Conservation (phyloP, 1,140 invertebrate species). For the Drosophila repletoides region DNA sequence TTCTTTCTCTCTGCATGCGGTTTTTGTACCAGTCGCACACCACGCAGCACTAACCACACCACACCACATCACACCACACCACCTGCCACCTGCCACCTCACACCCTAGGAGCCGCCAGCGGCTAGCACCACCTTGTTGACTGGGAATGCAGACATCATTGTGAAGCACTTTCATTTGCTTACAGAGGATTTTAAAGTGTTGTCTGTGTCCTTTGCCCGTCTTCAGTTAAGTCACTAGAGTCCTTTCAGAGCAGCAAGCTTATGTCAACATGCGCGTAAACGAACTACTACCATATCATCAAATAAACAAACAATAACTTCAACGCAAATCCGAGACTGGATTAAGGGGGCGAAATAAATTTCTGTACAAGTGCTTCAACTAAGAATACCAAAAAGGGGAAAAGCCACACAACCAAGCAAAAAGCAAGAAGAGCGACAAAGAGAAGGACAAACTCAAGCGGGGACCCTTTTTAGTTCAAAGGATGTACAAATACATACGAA, state of each 20-base stretch:
- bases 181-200: conserved; percentile 24
- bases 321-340: conserved; percentile 28
- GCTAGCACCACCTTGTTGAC: not conserved
- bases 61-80: not conserved
- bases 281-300: conserved; percentile 35
- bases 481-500: too few relatives aligned
- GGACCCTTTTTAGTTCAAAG: too few relatives aligned
- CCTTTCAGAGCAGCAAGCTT: conserved; percentile 33
- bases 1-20: not conserved
- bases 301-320: conserved; percentile 40
- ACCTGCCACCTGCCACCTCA: not conserved
- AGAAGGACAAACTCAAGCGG: conserved; percentile 9
- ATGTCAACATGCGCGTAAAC: conserved; percentile 37
- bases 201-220: conserved; percentile 14
- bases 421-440: not conserved
- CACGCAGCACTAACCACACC: not conserved
- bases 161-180: conserved; percentile 27
- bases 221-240: conserved; percentile 19
- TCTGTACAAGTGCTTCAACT: conserved; percentile 12
- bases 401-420: not conserved
- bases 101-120: too few relatives aligned
- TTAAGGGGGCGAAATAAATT: conserved; percentile 29
- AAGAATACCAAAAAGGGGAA: not conserved
- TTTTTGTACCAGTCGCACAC: not conserved
- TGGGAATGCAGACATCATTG: conserved; percentile 1